Evolutionary conservation across 2,888 invertebrate genomes (phyloP).

Genomic region (Heliconius erato): DNA sequence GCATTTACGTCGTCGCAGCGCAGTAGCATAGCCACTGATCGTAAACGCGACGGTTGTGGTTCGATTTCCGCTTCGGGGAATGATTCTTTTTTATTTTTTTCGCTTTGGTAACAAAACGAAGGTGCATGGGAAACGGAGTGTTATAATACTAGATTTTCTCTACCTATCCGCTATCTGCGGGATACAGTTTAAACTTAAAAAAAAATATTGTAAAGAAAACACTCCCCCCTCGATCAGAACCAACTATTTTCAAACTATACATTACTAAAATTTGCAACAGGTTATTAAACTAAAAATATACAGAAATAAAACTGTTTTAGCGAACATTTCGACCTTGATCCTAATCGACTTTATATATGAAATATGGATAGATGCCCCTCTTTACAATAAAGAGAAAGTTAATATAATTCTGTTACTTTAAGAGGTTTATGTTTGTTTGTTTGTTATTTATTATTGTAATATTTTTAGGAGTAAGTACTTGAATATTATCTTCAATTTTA

Average conservation of each 20-base stretch:
- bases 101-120: too few species aligned
- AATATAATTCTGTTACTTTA: neutral
- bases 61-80: neutral
- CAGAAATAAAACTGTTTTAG: slow-evolving; percentile 18
- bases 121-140: neutral
- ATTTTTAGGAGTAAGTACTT: too few species aligned
- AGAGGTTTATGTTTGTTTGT: neutral
- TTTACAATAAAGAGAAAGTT: neutral
- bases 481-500: too few species aligned
- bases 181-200: neutral
- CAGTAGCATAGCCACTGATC: fast-evolving
- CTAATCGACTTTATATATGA: slow-evolving; percentile 6
- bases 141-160: neutral
- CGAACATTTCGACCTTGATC: slow-evolving; percentile 19
- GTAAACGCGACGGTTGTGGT: neutral
- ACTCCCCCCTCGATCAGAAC: too few species aligned
- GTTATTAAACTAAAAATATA: slow-evolving; percentile 33
- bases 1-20: neutral
- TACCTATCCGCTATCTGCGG: neutral
- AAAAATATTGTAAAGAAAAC: too few species aligned
- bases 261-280: slow-evolving; percentile 27
- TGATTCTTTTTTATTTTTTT: too few species aligned
- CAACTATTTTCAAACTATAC: too few species aligned
- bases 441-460: neutral
- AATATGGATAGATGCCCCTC: neutral